These are phyloP conservation scores for Mylabris phalerata DNA, from an alignment of 1,140 invertebrate species.

Conservation along the genomic window DNA sequence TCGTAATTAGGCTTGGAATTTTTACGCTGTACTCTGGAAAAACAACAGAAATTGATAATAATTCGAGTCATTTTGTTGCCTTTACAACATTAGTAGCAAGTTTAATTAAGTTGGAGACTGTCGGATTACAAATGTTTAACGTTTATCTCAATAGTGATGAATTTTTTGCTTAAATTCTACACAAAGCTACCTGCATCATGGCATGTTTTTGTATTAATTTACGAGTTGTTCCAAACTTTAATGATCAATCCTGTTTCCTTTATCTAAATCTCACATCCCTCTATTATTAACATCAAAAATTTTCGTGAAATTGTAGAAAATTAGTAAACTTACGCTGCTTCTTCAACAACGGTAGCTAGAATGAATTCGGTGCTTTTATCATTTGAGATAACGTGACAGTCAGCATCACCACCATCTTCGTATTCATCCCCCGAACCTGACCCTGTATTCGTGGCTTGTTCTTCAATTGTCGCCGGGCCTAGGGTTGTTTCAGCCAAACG, in stretches of 20 bases:
- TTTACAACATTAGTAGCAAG: too few species aligned
- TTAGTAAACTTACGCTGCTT: slow-evolving; percentile 50
- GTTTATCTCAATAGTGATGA: too few species aligned
- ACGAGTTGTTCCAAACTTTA: too few species aligned
- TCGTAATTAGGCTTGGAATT: slow-evolving; percentile 16
- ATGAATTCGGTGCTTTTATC: slow-evolving; percentile 86
- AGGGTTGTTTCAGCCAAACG: slow-evolving; percentile 75
- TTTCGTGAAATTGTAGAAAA: not conserved
- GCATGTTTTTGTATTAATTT: too few species aligned
- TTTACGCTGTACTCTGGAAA: slow-evolving; percentile 9
- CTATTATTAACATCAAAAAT: too few species aligned
- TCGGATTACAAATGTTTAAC: too few species aligned
- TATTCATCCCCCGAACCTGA: slow-evolving; percentile 84
- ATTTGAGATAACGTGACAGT: slow-evolving; percentile 79
- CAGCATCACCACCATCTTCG: slow-evolving; percentile 68
- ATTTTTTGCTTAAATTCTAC: too few species aligned
- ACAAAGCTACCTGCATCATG: too few species aligned
- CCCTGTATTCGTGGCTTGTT: slow-evolving; percentile 80
- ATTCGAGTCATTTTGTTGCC: too few species aligned
- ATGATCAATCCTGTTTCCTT: too few species aligned
- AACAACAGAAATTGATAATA: not conserved
- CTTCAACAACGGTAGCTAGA: slow-evolving; percentile 73
- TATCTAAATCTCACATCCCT: too few species aligned
- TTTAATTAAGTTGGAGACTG: too few species aligned
- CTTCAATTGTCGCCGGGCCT: slow-evolving; percentile 55